These are phyloP conservation scores for Caenorhabditis latens DNA, from an alignment of 1,140 invertebrate species.

Conservation along the genomic window DNA sequence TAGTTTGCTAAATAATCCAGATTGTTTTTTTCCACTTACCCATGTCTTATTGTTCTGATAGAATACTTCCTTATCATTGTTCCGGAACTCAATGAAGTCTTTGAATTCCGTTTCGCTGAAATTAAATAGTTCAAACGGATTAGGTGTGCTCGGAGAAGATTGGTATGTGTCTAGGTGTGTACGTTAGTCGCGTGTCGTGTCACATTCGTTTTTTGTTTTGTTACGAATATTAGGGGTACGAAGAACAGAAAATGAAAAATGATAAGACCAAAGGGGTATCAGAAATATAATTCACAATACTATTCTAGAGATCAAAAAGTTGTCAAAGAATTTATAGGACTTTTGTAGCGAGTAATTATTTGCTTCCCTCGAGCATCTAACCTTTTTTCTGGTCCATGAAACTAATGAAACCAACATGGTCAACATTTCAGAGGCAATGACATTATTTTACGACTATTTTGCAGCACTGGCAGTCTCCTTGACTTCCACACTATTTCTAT, in stretches of 20 bases:
- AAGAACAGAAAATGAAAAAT: background rate
- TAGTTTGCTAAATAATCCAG: background rate
- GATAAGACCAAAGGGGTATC: background rate
- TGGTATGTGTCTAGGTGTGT: background rate
- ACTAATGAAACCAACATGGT: background rate
- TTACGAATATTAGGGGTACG: conserved; percentile 18
- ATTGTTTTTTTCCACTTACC: conserved; percentile 21
- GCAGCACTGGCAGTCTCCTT: background rate
- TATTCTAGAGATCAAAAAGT: conserved; percentile 1
- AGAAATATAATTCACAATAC: background rate
- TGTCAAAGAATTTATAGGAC: background rate
- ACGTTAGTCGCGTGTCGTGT: background rate
- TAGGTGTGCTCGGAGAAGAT: background rate
- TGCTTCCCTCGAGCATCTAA: too few species aligned
- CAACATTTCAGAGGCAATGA: background rate
- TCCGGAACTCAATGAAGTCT: conserved; percentile 44
- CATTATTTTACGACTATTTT: background rate
- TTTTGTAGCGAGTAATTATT: too few species aligned
- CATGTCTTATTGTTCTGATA: conserved; percentile 61
- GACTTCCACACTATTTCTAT: background rate
- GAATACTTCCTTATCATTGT: conserved; percentile 51
- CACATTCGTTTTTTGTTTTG: background rate
- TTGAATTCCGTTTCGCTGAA: conserved; percentile 63
- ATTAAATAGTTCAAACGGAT: conserved; percentile 30
- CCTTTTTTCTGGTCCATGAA: background rate